Percentiles rank a stretch among this genome's conserved stretches.
Conservation (phyloP, 1,140 invertebrate genomes). For the Cotesia chilonis region DNA sequence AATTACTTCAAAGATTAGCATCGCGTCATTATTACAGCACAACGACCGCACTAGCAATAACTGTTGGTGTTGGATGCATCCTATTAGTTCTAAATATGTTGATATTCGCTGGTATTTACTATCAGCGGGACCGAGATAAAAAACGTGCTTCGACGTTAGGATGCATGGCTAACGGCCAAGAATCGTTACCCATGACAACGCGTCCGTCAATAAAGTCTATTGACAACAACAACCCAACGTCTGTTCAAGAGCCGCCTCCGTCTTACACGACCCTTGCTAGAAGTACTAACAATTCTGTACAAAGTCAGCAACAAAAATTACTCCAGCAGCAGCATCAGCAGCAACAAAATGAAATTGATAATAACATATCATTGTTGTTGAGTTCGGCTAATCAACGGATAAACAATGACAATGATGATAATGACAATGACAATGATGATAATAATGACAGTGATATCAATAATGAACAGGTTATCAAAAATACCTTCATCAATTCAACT, state of each 20-base stretch:
- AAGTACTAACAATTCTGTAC: constrained; percentile 57
- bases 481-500: constrained; percentile 40
- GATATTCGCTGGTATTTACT: constrained; percentile 88
- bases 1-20: constrained; percentile 65
- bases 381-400: constrained; percentile 8
- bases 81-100: constrained; percentile 86
- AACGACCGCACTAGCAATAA: constrained; percentile 86
- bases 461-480: constrained; percentile 35
- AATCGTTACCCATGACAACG: constrained; percentile 62
- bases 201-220: constrained; percentile 41
- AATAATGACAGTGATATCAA: constrained; percentile 31
- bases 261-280: constrained; percentile 63
- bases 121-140: constrained; percentile 75
- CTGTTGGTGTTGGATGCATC: constrained; percentile 87
- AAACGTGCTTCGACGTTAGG: constrained; percentile 57
- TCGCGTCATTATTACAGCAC: constrained; percentile 73
- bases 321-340: constrained; percentile 43
- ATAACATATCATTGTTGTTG: background rate
- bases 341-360: constrained; percentile 7
- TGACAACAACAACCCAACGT: constrained; percentile 44
- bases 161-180: constrained; percentile 52
- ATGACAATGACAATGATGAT: no score
- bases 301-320: constrained; percentile 42
- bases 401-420: constrained; percentile 16
- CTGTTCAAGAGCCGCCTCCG: constrained; percentile 60